Base-by-base conservation (phyloP, 2,888 invertebrate species). In the Aphodius granarius region DNA sequence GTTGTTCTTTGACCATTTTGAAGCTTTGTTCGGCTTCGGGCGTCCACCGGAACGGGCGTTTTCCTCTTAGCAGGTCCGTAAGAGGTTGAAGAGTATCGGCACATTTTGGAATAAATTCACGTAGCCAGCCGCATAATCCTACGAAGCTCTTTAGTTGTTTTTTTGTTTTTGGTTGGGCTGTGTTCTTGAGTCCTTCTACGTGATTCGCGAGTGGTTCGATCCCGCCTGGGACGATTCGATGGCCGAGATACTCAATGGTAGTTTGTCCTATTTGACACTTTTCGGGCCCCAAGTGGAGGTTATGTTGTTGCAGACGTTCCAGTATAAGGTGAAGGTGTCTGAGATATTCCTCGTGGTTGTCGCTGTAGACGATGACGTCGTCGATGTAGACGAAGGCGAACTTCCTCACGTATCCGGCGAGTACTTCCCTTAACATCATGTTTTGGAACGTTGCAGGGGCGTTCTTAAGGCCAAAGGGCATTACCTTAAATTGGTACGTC, bases 381-480 rank as follows among this genome's bases (percentile, higher is more conserved):
- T 84, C 83, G 1, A 84, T 72, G 72, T 84, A 84, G 0, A 81
- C 82, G 0, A 79, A 21, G 19, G 79, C 79, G 66, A 77, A 79
- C 0, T 76, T 5, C 1, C 76, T 73, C 0, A 81, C 43, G 23
- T 78, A 79, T 0, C 82, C 82, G 0, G 71, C 62, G 0, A 81
- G 78, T 0, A 82, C 6, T 78, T 71, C 80, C 9, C 79, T 78
- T n/a, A 80, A 76, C 81, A 83, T 83, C 3, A 83, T 68, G 4
- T 81, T 73, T 63, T 84, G 83, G 22, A 84, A 84, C 0, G 82
- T 82, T 4, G 78, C 75, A 0, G 82, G 82, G 0, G 83, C 83
- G 64, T 78, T 81, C 71, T 81, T 83, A 0, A 82, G 71, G 0
- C 81, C 83, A 66, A 83, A 83, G 1, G 82, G 82, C 82, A 82